phyloP scores from a whole-genome alignment of 2,113 vertebrate species.

The Irena cyanogastra region DNA sequence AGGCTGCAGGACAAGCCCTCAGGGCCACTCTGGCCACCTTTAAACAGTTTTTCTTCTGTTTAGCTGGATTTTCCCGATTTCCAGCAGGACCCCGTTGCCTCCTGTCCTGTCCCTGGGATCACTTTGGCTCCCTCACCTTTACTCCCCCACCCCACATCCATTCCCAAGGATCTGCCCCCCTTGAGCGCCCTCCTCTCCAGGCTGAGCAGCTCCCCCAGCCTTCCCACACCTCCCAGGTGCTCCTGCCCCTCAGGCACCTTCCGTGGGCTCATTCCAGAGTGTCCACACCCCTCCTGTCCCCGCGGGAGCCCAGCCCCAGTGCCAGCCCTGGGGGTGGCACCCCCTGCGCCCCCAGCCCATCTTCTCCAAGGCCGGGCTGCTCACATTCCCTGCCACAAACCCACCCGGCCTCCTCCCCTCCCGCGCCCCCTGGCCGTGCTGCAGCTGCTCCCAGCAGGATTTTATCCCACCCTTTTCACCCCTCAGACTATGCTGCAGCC shows the following conservation, averaged over 20 bases:
- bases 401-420: fast-evolving
- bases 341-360: fast-evolving
- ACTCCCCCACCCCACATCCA: fast-evolving
- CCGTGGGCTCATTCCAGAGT: not conserved
- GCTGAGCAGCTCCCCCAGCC: not conserved
- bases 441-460: not conserved
- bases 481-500: not conserved
- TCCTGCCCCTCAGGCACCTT: not conserved
- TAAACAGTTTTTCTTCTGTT: fast-evolving
- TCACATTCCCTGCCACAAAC: not conserved
- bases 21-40: fast-evolving
- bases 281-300: fast-evolving
- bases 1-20: not conserved
- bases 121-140: not conserved
- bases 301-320: not conserved
- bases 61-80: not conserved
- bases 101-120: not conserved
- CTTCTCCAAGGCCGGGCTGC: fast-evolving
- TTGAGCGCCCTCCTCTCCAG: not conserved
- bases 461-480: not conserved
- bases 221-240: not conserved
- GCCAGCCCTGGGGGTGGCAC: not conserved
- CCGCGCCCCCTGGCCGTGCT: not conserved
- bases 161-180: too few species aligned
- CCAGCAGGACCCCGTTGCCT: fast-evolving